Percentiles rank a stretch among this genome's conserved stretches.
phyloP scores from a whole-genome alignment of 2,113 vertebrate species.

The Nibea albiflora region DNA sequence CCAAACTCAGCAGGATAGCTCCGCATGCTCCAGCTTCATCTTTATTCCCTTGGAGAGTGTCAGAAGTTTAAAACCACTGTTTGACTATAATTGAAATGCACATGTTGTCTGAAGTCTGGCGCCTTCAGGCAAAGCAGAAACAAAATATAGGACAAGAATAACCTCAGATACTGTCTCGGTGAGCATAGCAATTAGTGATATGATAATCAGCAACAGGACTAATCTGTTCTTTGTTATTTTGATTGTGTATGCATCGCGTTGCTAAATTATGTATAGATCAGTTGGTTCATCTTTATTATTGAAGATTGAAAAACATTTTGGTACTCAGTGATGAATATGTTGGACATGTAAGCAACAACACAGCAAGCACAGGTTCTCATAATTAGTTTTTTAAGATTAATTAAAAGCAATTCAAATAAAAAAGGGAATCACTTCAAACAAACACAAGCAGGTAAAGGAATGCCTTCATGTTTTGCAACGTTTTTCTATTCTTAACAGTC shows the following conservation, averaged over 20 bases:
- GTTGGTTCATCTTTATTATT: conserved; percentile 29
- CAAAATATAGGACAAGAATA: conserved; percentile 55
- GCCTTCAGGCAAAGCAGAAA: conserved; percentile 37
- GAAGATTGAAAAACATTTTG: conserved; percentile 32
- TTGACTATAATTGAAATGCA: conserved; percentile 76
- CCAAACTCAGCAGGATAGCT: conserved; percentile 61
- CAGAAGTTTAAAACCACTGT: conserved; percentile 76
- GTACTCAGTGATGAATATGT: conserved; percentile 17
- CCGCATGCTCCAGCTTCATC: conserved; percentile 49
- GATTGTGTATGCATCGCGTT: conserved; percentile 41
- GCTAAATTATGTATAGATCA: conserved; percentile 27
- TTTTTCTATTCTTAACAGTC: not conserved
- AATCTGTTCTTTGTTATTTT: conserved; percentile 51
- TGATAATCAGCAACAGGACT: conserved; percentile 56
- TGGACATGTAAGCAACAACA: conserved; percentile 16
- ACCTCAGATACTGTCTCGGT: conserved; percentile 22
- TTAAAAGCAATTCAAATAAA: conserved; percentile 22
- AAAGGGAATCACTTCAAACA: not conserved
- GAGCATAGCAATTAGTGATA: conserved; percentile 50
- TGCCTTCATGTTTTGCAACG: not conserved
- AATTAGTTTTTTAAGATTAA: conserved; percentile 17
- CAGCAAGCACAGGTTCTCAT: conserved; percentile 6
- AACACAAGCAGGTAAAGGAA: not conserved
- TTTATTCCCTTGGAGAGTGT: conserved; percentile 77
- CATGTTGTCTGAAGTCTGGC: conserved; percentile 60